These are phyloP conservation scores for Phylloscopus whistleri DNA, from an alignment of 2,113 vertebrate genomes.

Conservation along the genomic window DNA sequence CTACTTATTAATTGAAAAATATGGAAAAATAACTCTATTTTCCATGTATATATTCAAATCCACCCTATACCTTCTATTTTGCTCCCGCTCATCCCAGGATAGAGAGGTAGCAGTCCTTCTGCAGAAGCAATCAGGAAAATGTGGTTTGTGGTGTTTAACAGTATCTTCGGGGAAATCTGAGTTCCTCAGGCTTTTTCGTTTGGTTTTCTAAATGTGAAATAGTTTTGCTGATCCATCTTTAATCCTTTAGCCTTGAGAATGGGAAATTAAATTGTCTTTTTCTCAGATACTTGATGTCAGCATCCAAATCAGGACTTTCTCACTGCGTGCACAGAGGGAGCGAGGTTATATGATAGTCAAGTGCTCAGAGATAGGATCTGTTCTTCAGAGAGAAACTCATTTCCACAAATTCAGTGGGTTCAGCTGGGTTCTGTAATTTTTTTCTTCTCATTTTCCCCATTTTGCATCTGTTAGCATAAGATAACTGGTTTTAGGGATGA, in stretches of 20 bases:
- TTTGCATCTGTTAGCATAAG: neutral
- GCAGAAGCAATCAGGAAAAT: neutral
- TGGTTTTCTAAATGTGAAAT: neutral
- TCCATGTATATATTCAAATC: neutral
- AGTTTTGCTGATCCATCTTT: neutral
- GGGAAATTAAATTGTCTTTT: slow-evolving; percentile 27
- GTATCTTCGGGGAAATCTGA: neutral
- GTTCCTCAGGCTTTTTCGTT: neutral
- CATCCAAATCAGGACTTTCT: neutral
- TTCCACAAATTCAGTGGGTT: neutral
- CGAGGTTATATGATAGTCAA: neutral
- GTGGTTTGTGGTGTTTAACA: neutral
- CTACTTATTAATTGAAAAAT: neutral
- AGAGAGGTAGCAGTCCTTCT: neutral
- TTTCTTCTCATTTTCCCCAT: neutral
- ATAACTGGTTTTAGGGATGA: neutral
- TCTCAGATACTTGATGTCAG: neutral
- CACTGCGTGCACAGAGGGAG: neutral
- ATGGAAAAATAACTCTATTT: neutral
- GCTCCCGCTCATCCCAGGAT: neutral
- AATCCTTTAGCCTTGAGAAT: slow-evolving; percentile 6
- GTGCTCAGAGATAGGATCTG: neutral
- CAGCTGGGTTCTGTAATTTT: neutral
- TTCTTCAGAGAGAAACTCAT: neutral
- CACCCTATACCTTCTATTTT: neutral